Percentiles rank a stretch among this genome's conserved stretches.
These are phyloP conservation scores for Cactoblastis cactorum DNA, from an alignment of 2,888 invertebrate genomes.

Conservation along the genomic window DNA sequence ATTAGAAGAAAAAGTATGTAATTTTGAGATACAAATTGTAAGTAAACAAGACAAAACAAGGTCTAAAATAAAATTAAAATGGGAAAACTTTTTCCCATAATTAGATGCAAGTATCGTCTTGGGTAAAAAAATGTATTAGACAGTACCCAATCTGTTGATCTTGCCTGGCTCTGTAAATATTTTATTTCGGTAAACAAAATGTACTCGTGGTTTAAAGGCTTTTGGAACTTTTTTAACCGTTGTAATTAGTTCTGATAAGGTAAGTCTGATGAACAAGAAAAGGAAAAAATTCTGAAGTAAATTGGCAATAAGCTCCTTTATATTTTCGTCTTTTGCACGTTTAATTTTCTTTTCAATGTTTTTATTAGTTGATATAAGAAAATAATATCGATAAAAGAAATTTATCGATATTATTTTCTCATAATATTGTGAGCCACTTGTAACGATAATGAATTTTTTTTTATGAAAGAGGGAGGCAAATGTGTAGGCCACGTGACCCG, in stretches of 20 bases:
- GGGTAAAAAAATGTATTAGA: slow-evolving; percentile 30
- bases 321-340: no score
- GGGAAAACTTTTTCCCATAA: slow-evolving; percentile 22
- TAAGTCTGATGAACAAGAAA: neutral
- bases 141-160: slow-evolving; percentile 20
- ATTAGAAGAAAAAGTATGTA: neutral
- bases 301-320: neutral
- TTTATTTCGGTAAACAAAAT: slow-evolving; percentile 14
- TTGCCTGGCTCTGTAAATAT: slow-evolving; percentile 11
- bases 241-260: slow-evolving; percentile 10
- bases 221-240: slow-evolving; percentile 9
- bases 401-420: no score
- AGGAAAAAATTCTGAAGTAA: neutral
- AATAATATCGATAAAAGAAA: no score
- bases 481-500: no score
- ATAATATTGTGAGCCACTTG: no score
- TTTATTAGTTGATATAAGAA: no score
- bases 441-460: no score
- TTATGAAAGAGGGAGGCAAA: no score
- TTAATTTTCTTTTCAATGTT: no score
- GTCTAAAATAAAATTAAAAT: slow-evolving; percentile 10
- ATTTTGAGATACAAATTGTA: neutral
- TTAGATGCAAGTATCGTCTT: slow-evolving; percentile 31
- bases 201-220: slow-evolving; percentile 5
- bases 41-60: neutral